phyloP scores from a whole-genome alignment of 2,113 vertebrate genomes.

The Eclectus roratus region DNA sequence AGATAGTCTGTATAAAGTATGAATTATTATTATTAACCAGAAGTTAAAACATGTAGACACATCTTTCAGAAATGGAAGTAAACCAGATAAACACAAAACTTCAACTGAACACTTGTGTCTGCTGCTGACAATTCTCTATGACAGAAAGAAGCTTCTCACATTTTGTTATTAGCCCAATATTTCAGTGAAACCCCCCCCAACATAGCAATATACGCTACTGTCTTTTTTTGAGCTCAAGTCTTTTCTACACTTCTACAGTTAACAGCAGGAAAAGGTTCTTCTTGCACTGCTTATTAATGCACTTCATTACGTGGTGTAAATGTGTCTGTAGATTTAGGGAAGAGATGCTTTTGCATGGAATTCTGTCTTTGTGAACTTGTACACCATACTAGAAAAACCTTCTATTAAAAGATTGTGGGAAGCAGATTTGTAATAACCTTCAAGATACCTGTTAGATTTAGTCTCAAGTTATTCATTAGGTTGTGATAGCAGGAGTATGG shows the following conservation, averaged over 20 bases:
- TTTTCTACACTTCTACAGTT: not conserved
- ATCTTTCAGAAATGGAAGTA: not conserved
- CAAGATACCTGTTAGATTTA: not conserved
- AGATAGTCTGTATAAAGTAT: not conserved
- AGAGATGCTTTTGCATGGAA: not conserved
- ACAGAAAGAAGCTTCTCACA: not conserved
- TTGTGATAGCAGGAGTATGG: not conserved
- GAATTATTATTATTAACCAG: not conserved
- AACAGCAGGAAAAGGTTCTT: not conserved
- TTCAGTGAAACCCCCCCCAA: not conserved
- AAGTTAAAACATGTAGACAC: not conserved
- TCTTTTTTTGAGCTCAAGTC: not conserved
- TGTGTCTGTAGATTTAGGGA: not conserved
- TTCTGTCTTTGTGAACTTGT: not conserved
- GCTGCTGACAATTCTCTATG: not conserved
- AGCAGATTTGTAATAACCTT: not conserved
- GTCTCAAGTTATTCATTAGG: not conserved
- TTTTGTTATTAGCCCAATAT: not conserved
- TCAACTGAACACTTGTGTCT: not conserved
- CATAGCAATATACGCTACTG: not conserved
- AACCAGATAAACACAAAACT: not conserved
- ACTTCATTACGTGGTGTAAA: not conserved
- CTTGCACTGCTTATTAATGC: not conserved
- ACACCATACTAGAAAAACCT: not conserved
- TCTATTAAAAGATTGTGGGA: not conserved